Evolutionary conservation across 2,888 invertebrate species (phyloP), one percentile per base, ranked within the genome.

Genomic region (Seladonia tumulorum): DNA sequence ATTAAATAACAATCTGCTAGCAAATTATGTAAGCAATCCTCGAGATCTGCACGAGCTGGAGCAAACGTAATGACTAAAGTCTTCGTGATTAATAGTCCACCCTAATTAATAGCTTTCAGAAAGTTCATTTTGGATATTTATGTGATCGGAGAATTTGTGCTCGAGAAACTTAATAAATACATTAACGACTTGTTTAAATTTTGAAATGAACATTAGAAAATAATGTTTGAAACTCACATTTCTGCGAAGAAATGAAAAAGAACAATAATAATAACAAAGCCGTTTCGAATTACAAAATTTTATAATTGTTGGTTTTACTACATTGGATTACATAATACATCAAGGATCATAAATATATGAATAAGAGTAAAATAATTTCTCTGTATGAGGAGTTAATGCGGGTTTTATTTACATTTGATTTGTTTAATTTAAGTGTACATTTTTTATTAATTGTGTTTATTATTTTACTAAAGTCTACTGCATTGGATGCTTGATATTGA

Each of bases 21-120:
- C 18, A 63, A 83, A 81, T 83, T 81, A 72, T 76, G 71, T 76
- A 76, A 72, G 83, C 82, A 73, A 75, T 29, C 70, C 39, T 81
- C 57, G 42, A 74, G 70, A 70, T 57, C 60, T 74, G 70, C 74
- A 47, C 47, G 74, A 74, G 68, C 75, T 47, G 63, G 35, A 75
- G 45, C 45, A 75, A 60, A 76, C 53, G 49, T 71, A 71, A 72
- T 53, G 81, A 83, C 76, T 45, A 82, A 83, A 71, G 72, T 82
- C 53, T 47, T 35, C 68, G 53, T 83, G 60, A 81, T 81, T 75
- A 35, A 47, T 49, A 71, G 42, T 60, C 75, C 60, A 77, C n/a
- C 70, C 70, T 18, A 83, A 81, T 81, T 83, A 81, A 81, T 42
- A 70, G 42, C 70, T 57, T 53, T 35, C 18, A 39, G 25, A 81